Evolutionary conservation across 1,140 invertebrate species (phyloP).

Genomic region (Pogonognathellus flavescens): DNA sequence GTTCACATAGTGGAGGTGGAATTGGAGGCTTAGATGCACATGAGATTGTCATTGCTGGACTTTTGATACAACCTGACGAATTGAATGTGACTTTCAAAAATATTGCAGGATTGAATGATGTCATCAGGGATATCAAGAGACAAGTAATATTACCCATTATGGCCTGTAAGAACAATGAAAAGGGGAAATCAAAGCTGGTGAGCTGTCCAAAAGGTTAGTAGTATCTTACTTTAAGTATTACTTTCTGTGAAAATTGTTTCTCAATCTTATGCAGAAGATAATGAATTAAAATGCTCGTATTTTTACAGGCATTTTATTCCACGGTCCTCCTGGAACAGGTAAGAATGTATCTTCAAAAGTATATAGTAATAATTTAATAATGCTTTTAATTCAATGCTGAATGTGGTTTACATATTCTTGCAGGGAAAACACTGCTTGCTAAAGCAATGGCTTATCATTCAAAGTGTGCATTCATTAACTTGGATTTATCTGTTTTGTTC

Average conservation of each 20-base stretch:
- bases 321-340: constrained; percentile 8
- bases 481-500: constrained; percentile 91
- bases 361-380: background rate
- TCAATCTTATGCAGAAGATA: too few species aligned
- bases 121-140: constrained; percentile 90
- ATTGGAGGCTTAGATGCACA: background rate
- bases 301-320: background rate
- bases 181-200: constrained; percentile 84
- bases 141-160: constrained; percentile 91
- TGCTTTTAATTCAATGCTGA: background rate
- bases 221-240: background rate
- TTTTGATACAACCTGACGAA: constrained; percentile 89
- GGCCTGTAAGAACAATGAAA: constrained; percentile 80
- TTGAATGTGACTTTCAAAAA: constrained; percentile 90
- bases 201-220: constrained; percentile 77
- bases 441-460: constrained; percentile 94
- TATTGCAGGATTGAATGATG: constrained; percentile 89
- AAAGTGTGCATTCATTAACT: constrained; percentile 93
- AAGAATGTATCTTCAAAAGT: background rate
- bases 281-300: background rate
- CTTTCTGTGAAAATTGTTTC: background rate
- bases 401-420: background rate
- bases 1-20: background rate
- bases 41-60: constrained; percentile 83
- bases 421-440: constrained; percentile 95